Base-by-base conservation (phyloP, 2,888 invertebrate genomes). In the Hyposoter dolosus region DNA sequence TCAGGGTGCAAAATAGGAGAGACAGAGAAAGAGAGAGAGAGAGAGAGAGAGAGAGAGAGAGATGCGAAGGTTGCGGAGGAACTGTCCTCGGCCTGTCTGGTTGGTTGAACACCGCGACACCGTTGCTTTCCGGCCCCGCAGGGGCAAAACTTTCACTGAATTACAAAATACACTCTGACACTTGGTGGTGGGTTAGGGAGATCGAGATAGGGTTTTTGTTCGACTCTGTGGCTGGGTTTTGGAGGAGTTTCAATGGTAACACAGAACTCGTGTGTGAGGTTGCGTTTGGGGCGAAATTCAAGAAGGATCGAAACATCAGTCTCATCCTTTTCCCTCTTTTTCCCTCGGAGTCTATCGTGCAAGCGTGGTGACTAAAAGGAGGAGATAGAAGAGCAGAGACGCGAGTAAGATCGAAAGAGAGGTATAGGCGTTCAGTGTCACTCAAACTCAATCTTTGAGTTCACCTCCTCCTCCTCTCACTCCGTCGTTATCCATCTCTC, bases 141-240 rank as follows among this genome's bases (percentile, higher is more conserved):
- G 81, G 85, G 86, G 77, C 77, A 77, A 86, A 86, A 86, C 86
- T 86, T 86, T 86, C 86, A 83, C 77, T 86, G 86, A 86, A 86
- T 86, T 86, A 86, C 86, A 86, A 86, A 86, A 86, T 86, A 86
- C 83, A 86, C 83, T 86, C 86, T 81, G 86, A 86, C 86, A 86
- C 81, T 86, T 83, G 68, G 81, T 66, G 83, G 74, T 35, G 53
- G 35, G 69, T 47, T 12, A 56, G 71, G 74, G 68, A 60, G 79
- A 82, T 43, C 45, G 32, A 53, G 75, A 79, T 72, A 82, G 79
- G 80, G 65, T 65, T 75, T 80, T 82, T 76, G 60, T 68, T 82
- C 82, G 75, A 68, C 60, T 60, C 47, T 75, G 45, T 35, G 75
- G 72, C 60, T 19, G 56, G 47, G 60, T 23, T 80, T n/a, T 23